phyloP scores from a whole-genome alignment of 1,140 invertebrate species.

The Dreissena polymorpha region DNA sequence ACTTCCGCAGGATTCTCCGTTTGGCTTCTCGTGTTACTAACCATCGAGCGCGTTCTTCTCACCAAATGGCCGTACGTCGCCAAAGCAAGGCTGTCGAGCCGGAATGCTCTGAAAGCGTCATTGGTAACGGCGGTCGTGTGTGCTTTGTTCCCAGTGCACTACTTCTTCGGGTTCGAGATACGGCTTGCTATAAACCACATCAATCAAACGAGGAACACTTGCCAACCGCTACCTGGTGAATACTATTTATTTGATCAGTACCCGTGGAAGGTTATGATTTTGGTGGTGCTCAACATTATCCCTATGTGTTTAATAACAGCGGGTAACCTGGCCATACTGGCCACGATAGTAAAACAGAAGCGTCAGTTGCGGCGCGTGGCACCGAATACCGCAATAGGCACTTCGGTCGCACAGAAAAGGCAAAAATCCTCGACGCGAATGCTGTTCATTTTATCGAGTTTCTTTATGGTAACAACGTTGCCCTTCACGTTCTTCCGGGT shows the following conservation, averaged over 20 bases:
- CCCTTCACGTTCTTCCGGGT: background rate
- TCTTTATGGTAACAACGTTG: slow-evolving; percentile 23
- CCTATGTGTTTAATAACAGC: background rate
- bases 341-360: background rate
- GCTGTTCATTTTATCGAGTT: background rate
- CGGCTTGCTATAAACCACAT: background rate
- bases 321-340: background rate
- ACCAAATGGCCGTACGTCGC: background rate
- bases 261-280: background rate
- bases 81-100: background rate
- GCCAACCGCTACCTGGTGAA: background rate
- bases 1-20: background rate
- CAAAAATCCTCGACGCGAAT: slow-evolving; percentile 1
- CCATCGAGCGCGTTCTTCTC: slow-evolving; percentile 18
- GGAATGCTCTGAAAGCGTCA: background rate
- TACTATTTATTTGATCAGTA: background rate
- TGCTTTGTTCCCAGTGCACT: background rate
- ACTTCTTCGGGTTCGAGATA: background rate
- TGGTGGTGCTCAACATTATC: slow-evolving; percentile 11
- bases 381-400: background rate
- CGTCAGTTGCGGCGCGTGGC: background rate
- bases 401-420: background rate
- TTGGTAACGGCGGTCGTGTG: background rate
- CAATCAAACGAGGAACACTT: background rate
- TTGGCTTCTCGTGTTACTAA: slow-evolving; percentile 30